phyloP scores from a whole-genome alignment of 2,797 vertebrate genomes.

The Catharus ustulatus region DNA sequence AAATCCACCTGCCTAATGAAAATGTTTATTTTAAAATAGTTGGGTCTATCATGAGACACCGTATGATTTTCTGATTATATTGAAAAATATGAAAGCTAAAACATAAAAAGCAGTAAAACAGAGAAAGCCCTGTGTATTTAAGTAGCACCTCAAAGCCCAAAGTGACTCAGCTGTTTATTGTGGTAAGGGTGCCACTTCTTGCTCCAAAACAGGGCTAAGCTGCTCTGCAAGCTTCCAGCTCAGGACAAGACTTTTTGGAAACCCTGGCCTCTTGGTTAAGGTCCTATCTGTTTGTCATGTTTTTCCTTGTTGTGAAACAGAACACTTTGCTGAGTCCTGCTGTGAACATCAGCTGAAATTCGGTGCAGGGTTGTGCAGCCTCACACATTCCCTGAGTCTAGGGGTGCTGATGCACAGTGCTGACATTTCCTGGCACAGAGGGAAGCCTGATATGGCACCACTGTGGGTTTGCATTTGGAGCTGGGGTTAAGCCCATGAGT shows the following conservation, averaged over 20 bases:
- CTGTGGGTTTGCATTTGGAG: neutral
- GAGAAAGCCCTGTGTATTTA: neutral
- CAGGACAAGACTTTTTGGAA: neutral
- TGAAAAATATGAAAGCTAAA: neutral
- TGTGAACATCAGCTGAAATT: neutral
- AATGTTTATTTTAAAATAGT: conserved; percentile 29
- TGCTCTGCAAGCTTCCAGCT: neutral
- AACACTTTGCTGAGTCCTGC: neutral
- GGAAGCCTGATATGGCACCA: accelerated
- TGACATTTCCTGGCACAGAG: neutral
- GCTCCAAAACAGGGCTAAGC: neutral
- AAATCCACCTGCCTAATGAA: conserved; percentile 18
- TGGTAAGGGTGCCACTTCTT: neutral
- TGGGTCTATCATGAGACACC: neutral
- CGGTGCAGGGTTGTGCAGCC: neutral
- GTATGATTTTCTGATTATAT: neutral
- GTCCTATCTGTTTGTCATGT: neutral
- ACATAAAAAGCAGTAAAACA: neutral
- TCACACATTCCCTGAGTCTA: neutral
- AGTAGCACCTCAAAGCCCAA: neutral
- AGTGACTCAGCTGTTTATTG: neutral
- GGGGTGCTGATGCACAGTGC: accelerated
- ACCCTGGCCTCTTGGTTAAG: neutral
- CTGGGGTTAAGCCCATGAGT: neutral
- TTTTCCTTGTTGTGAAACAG: neutral